Percentiles rank a stretch among this genome's conserved stretches.
Evolutionary conservation across 1,140 invertebrate species (phyloP).

Genomic region (Ips typographus): DNA sequence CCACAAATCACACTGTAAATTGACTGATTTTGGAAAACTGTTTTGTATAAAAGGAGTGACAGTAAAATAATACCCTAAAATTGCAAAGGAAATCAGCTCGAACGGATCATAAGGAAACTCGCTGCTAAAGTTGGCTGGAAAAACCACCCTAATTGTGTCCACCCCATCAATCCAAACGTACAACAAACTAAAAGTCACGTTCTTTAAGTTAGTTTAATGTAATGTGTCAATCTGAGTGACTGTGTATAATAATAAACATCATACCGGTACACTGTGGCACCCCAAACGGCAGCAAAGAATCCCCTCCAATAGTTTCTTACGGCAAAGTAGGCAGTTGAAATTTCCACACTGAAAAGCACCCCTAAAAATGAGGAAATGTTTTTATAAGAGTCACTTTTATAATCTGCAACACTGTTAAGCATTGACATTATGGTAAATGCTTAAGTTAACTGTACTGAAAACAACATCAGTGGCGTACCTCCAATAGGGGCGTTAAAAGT

Average conservation of each 20-base stretch:
- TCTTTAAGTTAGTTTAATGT: not conserved
- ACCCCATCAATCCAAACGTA: conserved; percentile 93
- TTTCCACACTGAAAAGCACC: conserved; percentile 97
- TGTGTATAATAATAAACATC: not conserved
- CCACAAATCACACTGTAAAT: conserved; percentile 76
- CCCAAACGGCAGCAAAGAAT: conserved; percentile 96
- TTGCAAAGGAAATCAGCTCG: conserved; percentile 89
- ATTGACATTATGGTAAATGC: conserved; percentile 5
- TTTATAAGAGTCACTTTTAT: no score
- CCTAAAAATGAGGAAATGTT: conserved; percentile 57
- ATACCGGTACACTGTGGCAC: conserved; percentile 83
- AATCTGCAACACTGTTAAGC: not conserved
- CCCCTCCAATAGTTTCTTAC: conserved; percentile 98
- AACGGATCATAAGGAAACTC: conserved; percentile 97
- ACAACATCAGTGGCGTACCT: conserved; percentile 57
- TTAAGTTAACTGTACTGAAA: no score
- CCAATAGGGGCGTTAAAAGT: conserved; percentile 95
- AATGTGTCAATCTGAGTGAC: no score
- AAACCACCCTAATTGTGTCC: conserved; percentile 93
- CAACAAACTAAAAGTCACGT: conserved; percentile 62
- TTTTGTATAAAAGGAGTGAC: not conserved
- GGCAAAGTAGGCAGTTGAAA: conserved; percentile 97
- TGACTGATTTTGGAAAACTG: no score
- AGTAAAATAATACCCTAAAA: conserved; percentile 37
- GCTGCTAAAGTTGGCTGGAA: conserved; percentile 89